Base-by-base conservation (phyloP, 2,113 vertebrate genomes). In the Serilophus lunatus region DNA sequence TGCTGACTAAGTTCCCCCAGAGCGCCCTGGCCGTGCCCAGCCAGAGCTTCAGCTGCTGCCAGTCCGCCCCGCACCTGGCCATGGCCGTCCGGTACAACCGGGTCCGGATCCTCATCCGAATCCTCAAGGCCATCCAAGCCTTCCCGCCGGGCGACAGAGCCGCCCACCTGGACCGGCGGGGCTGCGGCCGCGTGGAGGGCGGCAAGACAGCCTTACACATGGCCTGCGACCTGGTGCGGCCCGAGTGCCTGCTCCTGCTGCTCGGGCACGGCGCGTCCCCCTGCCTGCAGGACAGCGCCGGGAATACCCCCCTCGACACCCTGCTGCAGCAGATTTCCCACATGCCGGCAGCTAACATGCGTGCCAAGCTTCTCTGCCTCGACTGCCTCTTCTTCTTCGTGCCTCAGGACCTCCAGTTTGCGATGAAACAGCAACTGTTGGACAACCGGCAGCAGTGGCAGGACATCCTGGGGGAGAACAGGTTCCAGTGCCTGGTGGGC, bases 21-120 rank as follows among this genome's bases (percentile, higher is more conserved):
- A 97, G 97, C 4, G 98, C 99, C 5, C 97, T 99, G 65, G 97
- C 96, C 0, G 95, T 97, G 15, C 98, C 98, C 26, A 98, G 98
- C 88, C 97, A 98, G 6, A 98, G 97, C 93, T 99, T 99, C 98
- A 98, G 98, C 97, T 98, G 99, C 97, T 98, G 98, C 93, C 92
- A 96, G 23, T 97, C 97, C 0, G 98, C 98, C 2, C 98, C 98
- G 1, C 99, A 99, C 92, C 96, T 99, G 84, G 94, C 97, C 49
- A 95, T 99, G 96, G 99, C 99, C 0, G 99, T 99, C n/a, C 99
- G 99, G 79, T 99, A 99, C 95, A 97, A 99, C 96, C 99, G 99
- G 3, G 84, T 97, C 40, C 92, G 90, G 16, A 96, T 99, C 85
- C 98, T 99, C 19, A 88, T 97, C 42, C 95, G 98, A 91, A 99